These are phyloP conservation scores for Nasonovia ribisnigri DNA, from an alignment of 2,888 invertebrate species.

Conservation along the genomic window DNA sequence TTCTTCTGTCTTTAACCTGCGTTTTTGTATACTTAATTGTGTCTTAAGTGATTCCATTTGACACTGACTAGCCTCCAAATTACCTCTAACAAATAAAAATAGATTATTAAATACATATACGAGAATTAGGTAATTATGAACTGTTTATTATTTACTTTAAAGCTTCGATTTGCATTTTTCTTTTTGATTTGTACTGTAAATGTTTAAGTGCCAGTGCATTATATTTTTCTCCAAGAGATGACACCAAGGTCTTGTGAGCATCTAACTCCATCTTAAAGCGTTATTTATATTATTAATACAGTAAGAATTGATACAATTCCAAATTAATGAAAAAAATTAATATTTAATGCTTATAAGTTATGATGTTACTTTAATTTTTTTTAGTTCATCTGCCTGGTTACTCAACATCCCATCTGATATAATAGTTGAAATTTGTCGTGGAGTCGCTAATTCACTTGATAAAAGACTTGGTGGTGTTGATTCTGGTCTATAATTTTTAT, in stretches of 20 bases:
- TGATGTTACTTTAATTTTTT: conserved; percentile 69
- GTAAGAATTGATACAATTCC: not conserved
- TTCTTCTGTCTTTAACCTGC: conserved; percentile 69
- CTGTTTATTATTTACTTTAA: conserved; percentile 67
- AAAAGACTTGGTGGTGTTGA: conserved; percentile 69
- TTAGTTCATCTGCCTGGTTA: conserved; percentile 69
- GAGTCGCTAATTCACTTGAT: conserved; percentile 67
- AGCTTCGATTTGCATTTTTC: conserved; percentile 69
- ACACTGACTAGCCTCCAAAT: conserved; percentile 69
- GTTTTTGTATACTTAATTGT: conserved; percentile 69
- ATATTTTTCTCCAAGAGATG: conserved; percentile 69
- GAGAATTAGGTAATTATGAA: not conserved
- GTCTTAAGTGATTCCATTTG: conserved; percentile 69
- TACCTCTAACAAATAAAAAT: conserved; percentile 67
- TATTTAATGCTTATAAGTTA: not conserved
- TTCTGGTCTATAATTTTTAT: conserved; percentile 68
- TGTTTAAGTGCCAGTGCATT: conserved; percentile 69
- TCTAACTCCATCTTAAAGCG: conserved; percentile 69
- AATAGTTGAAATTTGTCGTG: conserved; percentile 43
- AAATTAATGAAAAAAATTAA: not conserved
- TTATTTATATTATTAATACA: not conserved
- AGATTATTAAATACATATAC: not conserved
- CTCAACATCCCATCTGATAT: conserved; percentile 68
- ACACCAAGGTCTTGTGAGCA: conserved; percentile 68
- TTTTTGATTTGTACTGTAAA: conserved; percentile 69